phyloP scores from a whole-genome alignment of 2,113 vertebrate genomes.

The Acanthisitta chloris region DNA sequence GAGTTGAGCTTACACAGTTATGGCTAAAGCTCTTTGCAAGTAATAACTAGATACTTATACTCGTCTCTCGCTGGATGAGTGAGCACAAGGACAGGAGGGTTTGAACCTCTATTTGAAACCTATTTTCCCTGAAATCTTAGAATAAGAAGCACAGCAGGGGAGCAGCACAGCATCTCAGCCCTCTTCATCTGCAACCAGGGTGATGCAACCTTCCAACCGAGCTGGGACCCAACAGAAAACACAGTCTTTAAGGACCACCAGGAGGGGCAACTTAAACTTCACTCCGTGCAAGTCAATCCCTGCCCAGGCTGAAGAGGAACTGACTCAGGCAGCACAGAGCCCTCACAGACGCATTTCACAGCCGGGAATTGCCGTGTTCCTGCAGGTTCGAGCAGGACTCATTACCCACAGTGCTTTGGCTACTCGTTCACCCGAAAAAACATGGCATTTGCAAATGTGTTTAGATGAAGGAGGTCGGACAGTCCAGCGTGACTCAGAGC shows the following conservation, averaged over 20 bases:
- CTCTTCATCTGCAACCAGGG: not conserved
- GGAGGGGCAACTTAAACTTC: not conserved
- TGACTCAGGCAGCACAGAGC: accelerated
- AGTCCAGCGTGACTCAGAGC: conserved; percentile 9
- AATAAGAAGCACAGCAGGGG: accelerated
- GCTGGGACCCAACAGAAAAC: not conserved
- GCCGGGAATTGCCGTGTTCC: not conserved
- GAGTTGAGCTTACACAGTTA: not conserved
- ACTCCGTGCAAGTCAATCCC: accelerated
- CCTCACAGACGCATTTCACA: not conserved
- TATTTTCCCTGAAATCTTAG: accelerated
- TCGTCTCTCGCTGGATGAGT: not conserved
- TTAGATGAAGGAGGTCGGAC: conserved; percentile 7
- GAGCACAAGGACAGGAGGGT: accelerated
- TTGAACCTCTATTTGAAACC: not conserved
- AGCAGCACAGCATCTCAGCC: not conserved
- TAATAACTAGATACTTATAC: not conserved
- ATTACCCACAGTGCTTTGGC: conserved; percentile 8
- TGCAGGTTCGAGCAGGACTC: not conserved
- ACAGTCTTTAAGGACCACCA: accelerated
- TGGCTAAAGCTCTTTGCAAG: not conserved
- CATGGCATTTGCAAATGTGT: not conserved
- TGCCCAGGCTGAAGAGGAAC: not conserved
- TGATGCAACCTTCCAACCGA: not conserved
- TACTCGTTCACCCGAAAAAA: not conserved